Base-by-base conservation (phyloP, 2,888 invertebrate genomes). In the Pomacea canaliculata region DNA sequence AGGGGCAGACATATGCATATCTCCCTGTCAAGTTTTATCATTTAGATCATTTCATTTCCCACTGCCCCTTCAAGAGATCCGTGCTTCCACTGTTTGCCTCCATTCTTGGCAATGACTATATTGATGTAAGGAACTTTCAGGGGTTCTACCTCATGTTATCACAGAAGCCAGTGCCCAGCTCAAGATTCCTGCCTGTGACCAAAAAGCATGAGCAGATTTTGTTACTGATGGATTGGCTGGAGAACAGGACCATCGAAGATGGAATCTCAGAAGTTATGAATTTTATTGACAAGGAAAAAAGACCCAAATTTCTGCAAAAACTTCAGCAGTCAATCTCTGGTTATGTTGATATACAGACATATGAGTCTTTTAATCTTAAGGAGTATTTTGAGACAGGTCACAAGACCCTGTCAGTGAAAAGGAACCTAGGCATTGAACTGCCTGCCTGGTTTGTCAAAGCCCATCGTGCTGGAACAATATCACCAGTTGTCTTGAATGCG, bases 101-200 rank as follows among this genome's bases (percentile, higher is more conserved):
- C 0, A 89, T 97, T 60, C 91, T 97, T 12, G 98, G 97, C 1
- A 98, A 98, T 92, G 98, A 98, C 91, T 97, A 95, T 91, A 94
- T 97, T 13, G 92, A 94, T 63, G 92, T 80, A 16, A 77, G 76
- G 62, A 78, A 79, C 0, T 96, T 97, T 86, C 92, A 91, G 3
- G 93, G 93, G 81, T 96, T 97, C 89, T 95, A 94, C 85, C 90
- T 94, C 85, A 90, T 92, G 19, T 78, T 78, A n/a, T 75, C 85
- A 10, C 94, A 93, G 87, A 84, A 94, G 62, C 92, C 93, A 13
- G 92, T 91, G 69, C 16, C 71, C 59, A 66, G 92, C 91, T 70
- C 77, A 76, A 60, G 82, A 76, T 68, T 80, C 75, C 63, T 80
- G 60, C 23, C 74, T 79, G 70, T 80, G 79, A 73, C 76, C 74